Conservation (phyloP, 1,140 invertebrate genomes). For the Drosophila simulans region DNA sequence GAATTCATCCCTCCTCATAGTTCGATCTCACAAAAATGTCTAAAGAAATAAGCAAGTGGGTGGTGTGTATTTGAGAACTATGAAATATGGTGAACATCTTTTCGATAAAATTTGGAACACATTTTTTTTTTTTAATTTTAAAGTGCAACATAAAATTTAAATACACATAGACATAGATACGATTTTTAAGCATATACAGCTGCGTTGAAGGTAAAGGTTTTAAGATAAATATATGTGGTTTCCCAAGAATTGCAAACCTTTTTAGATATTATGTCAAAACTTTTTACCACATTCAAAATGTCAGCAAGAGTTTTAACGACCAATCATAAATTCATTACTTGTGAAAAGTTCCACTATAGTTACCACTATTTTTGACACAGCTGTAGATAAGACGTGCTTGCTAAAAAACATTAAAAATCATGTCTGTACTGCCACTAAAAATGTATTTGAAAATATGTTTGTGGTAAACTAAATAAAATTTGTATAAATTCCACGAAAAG, state of each 20-base stretch:
- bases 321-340: background rate
- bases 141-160: background rate
- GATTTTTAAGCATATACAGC: background rate
- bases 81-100: slow-evolving; percentile 3
- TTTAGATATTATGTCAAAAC: background rate
- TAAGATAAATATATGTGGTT: background rate
- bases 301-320: background rate
- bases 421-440: background rate
- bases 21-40: slow-evolving; percentile 67
- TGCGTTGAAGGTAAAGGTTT: background rate
- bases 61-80: slow-evolving; percentile 5
- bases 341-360: background rate
- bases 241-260: too few relatives aligned
- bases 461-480: background rate
- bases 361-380: background rate
- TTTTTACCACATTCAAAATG: background rate
- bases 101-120: background rate
- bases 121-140: background rate
- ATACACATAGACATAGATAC: background rate
- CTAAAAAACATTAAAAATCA: background rate
- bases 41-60: slow-evolving; percentile 23
- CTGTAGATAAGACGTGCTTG: background rate
- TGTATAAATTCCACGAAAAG: slow-evolving; percentile 1
- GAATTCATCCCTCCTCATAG: slow-evolving; percentile 11
- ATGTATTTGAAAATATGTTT: background rate